Evolutionary conservation across 2,797 vertebrate species (phyloP).

Genomic region (Acipenser oxyrinchus): DNA sequence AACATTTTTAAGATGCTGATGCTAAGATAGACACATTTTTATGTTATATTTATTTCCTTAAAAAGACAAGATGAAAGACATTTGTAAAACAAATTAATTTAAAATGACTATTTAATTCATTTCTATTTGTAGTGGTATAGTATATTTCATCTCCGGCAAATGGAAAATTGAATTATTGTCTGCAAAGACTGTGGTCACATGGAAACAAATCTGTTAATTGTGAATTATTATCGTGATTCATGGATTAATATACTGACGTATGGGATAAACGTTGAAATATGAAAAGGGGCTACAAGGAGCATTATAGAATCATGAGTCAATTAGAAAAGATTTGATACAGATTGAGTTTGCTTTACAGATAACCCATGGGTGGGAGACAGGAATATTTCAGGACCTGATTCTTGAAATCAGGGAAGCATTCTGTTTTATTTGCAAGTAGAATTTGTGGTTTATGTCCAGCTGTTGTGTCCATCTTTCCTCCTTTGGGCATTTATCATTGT

Average conservation of each 20-base stretch:
- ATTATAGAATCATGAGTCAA: slow-evolving; percentile 16
- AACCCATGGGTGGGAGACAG: slow-evolving; percentile 1
- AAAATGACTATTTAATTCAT: slow-evolving; percentile 7
- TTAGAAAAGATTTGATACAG: slow-evolving; percentile 14
- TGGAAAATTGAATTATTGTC: slow-evolving; percentile 26
- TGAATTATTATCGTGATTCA: slow-evolving; percentile 17
- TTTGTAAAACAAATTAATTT: neutral
- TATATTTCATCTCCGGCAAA: slow-evolving; percentile 21
- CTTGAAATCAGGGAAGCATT: neutral
- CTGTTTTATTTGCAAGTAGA: too few relatives aligned
- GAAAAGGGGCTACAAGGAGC: slow-evolving; percentile 9
- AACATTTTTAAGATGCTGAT: too few relatives aligned
- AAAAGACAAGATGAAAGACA: slow-evolving; percentile 1
- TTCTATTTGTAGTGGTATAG: slow-evolving; percentile 10
- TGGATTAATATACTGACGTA: slow-evolving; percentile 14
- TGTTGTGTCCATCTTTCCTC: neutral
- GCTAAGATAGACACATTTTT: too few relatives aligned
- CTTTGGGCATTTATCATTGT: neutral
- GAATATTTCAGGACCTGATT: neutral
- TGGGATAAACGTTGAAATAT: slow-evolving; percentile 19
- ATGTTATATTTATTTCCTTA: neutral
- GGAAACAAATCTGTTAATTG: slow-evolving; percentile 28
- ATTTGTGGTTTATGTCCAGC: neutral
- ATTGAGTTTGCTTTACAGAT: slow-evolving; percentile 8
- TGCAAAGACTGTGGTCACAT: slow-evolving; percentile 19